Evolutionary conservation across 2,113 vertebrate species (phyloP).

Genomic region (Rhodinocichla rosea): DNA sequence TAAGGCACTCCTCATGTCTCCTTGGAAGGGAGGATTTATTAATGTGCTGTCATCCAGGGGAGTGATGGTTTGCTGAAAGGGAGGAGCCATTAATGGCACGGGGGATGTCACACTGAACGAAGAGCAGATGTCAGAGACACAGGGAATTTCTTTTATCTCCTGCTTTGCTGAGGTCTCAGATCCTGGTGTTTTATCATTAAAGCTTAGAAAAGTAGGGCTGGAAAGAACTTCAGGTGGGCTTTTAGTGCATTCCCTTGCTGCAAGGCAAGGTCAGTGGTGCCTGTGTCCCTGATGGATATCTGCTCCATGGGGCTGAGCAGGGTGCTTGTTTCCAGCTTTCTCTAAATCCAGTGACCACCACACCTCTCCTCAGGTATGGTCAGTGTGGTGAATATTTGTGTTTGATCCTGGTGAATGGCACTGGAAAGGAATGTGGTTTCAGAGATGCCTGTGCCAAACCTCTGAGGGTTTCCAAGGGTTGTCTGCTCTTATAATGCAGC

Average conservation of each 20-base stretch:
- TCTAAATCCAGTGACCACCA: background rate
- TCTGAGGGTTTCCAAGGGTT: background rate
- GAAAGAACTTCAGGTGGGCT: background rate
- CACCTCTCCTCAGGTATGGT: background rate
- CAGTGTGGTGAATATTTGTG: background rate
- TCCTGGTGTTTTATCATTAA: background rate
- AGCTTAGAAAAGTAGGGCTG: background rate
- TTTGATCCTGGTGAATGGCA: background rate
- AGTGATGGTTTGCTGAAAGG: conserved; percentile 21
- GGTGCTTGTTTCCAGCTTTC: background rate
- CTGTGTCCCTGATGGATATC: background rate
- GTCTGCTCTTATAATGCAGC: background rate
- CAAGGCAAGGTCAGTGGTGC: background rate
- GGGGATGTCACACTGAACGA: background rate
- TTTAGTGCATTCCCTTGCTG: background rate
- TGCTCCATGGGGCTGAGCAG: background rate
- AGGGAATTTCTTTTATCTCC: background rate
- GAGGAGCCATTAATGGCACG: conserved; percentile 15
- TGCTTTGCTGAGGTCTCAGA: conserved; percentile 22
- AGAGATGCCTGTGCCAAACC: background rate
- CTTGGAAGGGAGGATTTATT: conserved; percentile 1
- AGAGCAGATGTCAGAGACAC: conserved; percentile 31
- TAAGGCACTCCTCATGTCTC: background rate
- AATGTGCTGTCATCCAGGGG: conserved; percentile 3
- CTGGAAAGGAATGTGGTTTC: background rate